Conservation (phyloP, 1,140 invertebrate genomes). For the Ruditapes philippinarum region DNA sequence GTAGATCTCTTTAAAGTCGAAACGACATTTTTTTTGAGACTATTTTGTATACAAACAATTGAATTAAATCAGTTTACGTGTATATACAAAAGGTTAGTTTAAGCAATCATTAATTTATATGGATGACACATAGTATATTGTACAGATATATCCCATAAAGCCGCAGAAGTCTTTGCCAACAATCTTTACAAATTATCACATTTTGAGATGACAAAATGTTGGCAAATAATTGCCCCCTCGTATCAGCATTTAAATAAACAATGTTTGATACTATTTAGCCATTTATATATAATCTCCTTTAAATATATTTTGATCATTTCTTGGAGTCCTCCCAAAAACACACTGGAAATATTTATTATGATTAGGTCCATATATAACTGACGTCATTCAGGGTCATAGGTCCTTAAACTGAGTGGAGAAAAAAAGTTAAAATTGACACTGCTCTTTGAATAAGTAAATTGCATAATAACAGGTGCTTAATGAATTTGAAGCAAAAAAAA, state of each 20-base stretch:
- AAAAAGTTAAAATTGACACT: background rate
- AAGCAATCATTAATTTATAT: no score
- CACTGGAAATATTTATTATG: background rate
- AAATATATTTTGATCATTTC: background rate
- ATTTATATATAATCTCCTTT: background rate
- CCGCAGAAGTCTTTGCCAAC: conserved; percentile 14
- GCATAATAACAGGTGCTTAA: background rate
- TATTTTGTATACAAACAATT: no score
- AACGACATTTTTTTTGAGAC: no score
- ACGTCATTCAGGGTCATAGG: background rate
- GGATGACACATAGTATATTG: no score
- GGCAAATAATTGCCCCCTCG: background rate
- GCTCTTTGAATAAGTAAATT: background rate
- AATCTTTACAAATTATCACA: conserved; percentile 31
- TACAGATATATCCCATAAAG: no score
- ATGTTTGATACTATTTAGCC: background rate
- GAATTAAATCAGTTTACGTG: no score
- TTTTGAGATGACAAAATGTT: background rate
- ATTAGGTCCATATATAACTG: conserved; percentile 16
- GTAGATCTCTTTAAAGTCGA: no score
- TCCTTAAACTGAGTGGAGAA: conserved; percentile 2
- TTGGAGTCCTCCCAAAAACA: conserved; percentile 9
- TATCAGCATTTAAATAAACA: background rate
- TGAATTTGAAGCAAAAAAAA: background rate
- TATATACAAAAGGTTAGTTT: no score